Base-by-base conservation (phyloP, 2,113 vertebrate species). In the Aegotheles bennettii region DNA sequence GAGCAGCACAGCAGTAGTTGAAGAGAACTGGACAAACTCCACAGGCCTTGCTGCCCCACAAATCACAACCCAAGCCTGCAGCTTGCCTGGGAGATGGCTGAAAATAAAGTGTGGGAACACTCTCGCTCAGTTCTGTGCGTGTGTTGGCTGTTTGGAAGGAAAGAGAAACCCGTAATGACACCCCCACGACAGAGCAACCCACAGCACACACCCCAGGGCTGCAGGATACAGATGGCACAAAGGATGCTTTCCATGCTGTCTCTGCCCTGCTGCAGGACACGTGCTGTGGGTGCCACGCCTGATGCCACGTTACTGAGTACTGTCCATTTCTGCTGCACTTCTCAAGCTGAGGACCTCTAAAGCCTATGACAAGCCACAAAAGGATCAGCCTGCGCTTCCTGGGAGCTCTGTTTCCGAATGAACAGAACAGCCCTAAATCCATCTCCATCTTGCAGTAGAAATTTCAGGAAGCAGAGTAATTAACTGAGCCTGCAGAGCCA, bases 1-100 rank as follows among this genome's bases (percentile, higher is more conserved):
- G 16, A 79, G 89, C 48, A 63, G 64, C 86, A 68, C 67, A 47
- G 61, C 76, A 51, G 80, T n/a, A 76, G 67, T 90, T 93, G 64
- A 54, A 69, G 83, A 31, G 56, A 69, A 13, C 65, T 70, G 90
- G 84, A 77, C 23, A 16, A 91, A 54, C 82, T 77, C 88, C 93
- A 88, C 64, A 59, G 92, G 82, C 91, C 74, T 78, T 24, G 7
- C 83, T 57, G 84, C 89, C 93, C 93, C 87, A 81, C 96, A 93
- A 88, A 92, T 88, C 79, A 87, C 86, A 83, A 53, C 79, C 88
- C 88, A 90, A 29, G 40, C 61, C 75, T 48, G 82, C 85, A 82
- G 75, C 85, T 64, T 38, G 78, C n/a, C 84, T 31, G 65, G 31
- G 57, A 81, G 78, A 59, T 0, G n/a, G 19, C 90, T 16, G 83